Conservation (phyloP, 2,888 invertebrate genomes). For the Syritta pipiens region DNA sequence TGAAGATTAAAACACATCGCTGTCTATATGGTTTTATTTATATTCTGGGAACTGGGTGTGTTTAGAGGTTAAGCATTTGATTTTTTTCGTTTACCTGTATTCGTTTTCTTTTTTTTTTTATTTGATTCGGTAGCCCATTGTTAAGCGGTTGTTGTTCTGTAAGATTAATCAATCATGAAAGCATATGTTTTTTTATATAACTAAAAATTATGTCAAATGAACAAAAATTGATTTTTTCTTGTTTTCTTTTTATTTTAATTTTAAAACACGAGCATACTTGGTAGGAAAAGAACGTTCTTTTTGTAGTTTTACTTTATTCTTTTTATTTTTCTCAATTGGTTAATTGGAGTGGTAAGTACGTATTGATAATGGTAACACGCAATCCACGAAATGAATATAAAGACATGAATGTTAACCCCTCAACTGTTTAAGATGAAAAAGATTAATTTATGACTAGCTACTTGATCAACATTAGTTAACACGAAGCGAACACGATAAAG, state of each 20-base stretch:
- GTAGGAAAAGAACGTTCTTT: background rate
- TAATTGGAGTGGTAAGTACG: constrained; percentile 4
- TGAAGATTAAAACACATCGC: background rate
- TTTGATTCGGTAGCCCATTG: background rate
- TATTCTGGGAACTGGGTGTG: constrained; percentile 29
- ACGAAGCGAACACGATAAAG: background rate
- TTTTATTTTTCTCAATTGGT: background rate
- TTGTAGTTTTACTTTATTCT: constrained; percentile 3
- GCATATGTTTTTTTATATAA: constrained; percentile 32
- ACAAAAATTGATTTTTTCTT: background rate
- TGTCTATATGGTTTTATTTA: constrained; percentile 20
- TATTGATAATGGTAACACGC: background rate
- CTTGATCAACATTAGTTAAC: background rate
- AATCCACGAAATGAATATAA: constrained; percentile 45
- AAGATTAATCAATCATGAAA: constrained; percentile 58
- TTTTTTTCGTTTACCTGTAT: constrained; percentile 62
- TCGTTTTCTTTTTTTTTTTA: constrained; percentile 6
- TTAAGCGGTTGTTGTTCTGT: constrained; percentile 46
- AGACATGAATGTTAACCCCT: constrained; percentile 7
- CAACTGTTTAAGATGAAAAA: background rate
- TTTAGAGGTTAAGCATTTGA: constrained; percentile 40
- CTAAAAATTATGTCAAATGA: constrained; percentile 24
- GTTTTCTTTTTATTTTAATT: constrained; percentile 3
- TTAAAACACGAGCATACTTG: constrained; percentile 27
- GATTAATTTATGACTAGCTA: background rate